Evolutionary conservation across 2,113 vertebrate genomes (phyloP), one percentile per base, ranked within the genome.

Genomic region (Phrynosoma platyrhinos): DNA sequence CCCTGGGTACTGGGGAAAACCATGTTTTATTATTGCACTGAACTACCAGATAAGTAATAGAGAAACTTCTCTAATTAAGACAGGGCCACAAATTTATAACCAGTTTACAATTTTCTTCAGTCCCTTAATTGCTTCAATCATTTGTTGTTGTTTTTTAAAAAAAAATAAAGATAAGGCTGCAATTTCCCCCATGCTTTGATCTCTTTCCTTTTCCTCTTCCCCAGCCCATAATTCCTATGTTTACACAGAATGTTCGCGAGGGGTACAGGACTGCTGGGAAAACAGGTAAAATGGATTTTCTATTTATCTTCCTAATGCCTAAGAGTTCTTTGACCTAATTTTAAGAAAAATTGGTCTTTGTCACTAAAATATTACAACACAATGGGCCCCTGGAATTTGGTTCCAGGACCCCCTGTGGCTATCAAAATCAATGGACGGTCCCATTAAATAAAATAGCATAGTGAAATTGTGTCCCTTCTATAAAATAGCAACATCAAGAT

Each of bases 221-320:
- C 9, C 92, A 98, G 98, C 97, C 98, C 93, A 96, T 98, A 89
- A 98, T 99, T 96, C 98, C 98, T 84, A 98, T 99, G 98, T 98
- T 99, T 97, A 98, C 98, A 88, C 97, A 98, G 93, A 98, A 99
- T 91, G 86, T 98, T 78, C 96, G 98, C 84, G 98, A 99, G 96
- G 98, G 98, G 94, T 98, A 98, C 96, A 96, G 98, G 93, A 98
- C 97, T 91, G 95, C 98, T 91, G 98, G 98, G 96, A 97, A 96
- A 71, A 96, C 98, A 94, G 95, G 98, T 98, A 97, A 98, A 98
- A 97, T 88, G 68, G 92, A 20, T 72, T 87, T 25, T 88, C 78
- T 79, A n/a, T 64, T 85, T 90, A 25, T 91, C 82, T 69, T 88
- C 83, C 36, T 64, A 90, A 74, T 32, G 47, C 7, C 92, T 58